phyloP scores from a whole-genome alignment of 2,888 invertebrate species.

The Ptycholaimellus sp. region DNA sequence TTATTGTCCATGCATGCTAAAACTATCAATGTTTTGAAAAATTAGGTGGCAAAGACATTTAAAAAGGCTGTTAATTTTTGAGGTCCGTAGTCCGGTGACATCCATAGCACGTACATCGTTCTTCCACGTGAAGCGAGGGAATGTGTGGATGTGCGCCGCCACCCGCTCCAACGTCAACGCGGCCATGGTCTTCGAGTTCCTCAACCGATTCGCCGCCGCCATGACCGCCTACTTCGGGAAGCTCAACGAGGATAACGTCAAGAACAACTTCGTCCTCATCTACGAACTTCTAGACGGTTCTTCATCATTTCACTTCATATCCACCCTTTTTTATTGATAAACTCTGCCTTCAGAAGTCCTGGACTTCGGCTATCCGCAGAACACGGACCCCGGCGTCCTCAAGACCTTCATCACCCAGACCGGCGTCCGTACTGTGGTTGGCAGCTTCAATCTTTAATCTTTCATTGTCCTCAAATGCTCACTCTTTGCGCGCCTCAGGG shows the following conservation, averaged over 20 bases:
- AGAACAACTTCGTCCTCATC: constrained; percentile 96
- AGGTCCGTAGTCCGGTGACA: constrained; percentile 79
- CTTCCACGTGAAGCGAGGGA: constrained; percentile 88
- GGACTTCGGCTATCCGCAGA: constrained; percentile 95
- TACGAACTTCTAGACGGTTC: constrained; percentile 82
- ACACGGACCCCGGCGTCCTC: constrained; percentile 84
- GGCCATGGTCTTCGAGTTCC: constrained; percentile 97
- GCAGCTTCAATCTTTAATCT: background rate
- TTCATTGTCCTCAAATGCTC: background rate
- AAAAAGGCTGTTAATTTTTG: constrained; percentile 7
- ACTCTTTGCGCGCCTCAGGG: background rate
- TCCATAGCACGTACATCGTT: constrained; percentile 93
- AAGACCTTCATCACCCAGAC: constrained; percentile 96
- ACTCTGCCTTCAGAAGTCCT: constrained; percentile 69
- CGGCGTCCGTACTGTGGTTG: constrained; percentile 39
- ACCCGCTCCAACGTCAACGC: constrained; percentile 98
- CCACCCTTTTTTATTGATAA: too few species aligned
- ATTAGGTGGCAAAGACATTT: background rate
- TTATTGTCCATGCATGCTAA: too few species aligned
- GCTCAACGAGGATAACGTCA: constrained; percentile 92
- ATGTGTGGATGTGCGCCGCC: constrained; percentile 93
- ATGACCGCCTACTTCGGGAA: constrained; percentile 98
- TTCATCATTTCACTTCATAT: background rate
- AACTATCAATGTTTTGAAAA: background rate
- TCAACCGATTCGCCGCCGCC: constrained; percentile 60